Percentiles rank a stretch among this genome's conserved stretches.
Evolutionary conservation across 2,888 invertebrate genomes (phyloP).

Genomic region (Cybosia mesomella): DNA sequence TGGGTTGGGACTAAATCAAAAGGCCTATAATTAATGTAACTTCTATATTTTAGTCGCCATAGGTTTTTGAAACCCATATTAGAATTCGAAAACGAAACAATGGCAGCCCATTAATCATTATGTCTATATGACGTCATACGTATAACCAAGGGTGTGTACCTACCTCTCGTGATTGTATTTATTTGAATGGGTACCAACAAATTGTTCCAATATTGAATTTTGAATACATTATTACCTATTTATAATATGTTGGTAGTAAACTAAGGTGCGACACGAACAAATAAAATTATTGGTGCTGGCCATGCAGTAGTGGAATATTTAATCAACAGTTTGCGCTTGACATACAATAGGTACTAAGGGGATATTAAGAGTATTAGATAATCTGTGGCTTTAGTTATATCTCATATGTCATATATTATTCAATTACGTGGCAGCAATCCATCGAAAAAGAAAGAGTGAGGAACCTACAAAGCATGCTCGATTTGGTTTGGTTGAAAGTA

Average conservation of each 20-base stretch:
- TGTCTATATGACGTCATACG: conserved; percentile 16
- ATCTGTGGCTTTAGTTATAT: background rate
- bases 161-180: conserved; percentile 21
- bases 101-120: conserved; percentile 30
- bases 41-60: background rate
- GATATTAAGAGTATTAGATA: too few species aligned
- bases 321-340: conserved; percentile 5
- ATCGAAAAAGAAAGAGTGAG: background rate
- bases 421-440: background rate
- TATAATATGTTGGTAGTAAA: conserved; percentile 17
- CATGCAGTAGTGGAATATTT: conserved; percentile 18
- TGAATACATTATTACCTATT: too few species aligned
- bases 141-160: conserved; percentile 17
- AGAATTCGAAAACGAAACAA: conserved; percentile 20
- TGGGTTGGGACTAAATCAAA: too few species aligned
- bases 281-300: conserved; percentile 26
- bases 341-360: too few species aligned
- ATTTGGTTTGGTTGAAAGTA: background rate
- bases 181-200: conserved; percentile 13
- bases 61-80: background rate
- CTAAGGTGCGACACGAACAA: conserved; percentile 13
- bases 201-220: background rate
- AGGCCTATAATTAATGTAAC: background rate
- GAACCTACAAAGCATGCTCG: background rate
- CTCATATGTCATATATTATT: background rate